Evolutionary conservation across 2,888 invertebrate genomes (phyloP).

Genomic region (Sceliomorpha sp.): DNA sequence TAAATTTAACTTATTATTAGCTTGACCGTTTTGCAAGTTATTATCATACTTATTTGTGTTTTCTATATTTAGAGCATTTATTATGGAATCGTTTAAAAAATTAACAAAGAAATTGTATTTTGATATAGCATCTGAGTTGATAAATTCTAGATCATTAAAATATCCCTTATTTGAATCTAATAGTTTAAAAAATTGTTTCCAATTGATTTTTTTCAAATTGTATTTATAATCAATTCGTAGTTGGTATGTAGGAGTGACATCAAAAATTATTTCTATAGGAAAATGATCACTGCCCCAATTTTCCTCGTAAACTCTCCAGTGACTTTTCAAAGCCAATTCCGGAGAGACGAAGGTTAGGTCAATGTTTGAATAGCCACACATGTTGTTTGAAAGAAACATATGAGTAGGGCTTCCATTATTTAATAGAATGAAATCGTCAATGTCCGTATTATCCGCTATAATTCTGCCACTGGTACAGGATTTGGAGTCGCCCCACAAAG

Average conservation of each 20-base stretch:
- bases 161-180: neutral
- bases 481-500: conserved; percentile 12
- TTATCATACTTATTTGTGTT: no score
- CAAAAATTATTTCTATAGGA: conserved; percentile 29
- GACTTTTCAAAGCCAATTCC: conserved; percentile 1
- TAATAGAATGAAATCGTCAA: conserved; percentile 13
- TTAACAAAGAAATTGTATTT: conserved; percentile 7
- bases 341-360: conserved; percentile 34
- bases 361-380: conserved; percentile 24
- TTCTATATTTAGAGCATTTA: no score
- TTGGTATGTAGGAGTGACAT: neutral
- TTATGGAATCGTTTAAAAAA: conserved; percentile 4
- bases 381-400: neutral
- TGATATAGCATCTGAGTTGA: conserved; percentile 11
- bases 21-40: no score
- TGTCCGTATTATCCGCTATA: conserved; percentile 11
- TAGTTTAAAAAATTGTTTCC: neutral
- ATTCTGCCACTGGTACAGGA: conserved; percentile 9
- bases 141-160: conserved; percentile 16
- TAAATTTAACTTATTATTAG: no score
- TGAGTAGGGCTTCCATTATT: conserved; percentile 26
- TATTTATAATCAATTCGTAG: conserved; percentile 36
- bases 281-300: conserved; percentile 42
- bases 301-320: conserved; percentile 29
- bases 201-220: conserved; percentile 21